Percentiles rank a stretch among this genome's conserved stretches.
Evolutionary conservation across 2,797 vertebrate species (phyloP).

Genomic region (Silurus lanzhouensis): DNA sequence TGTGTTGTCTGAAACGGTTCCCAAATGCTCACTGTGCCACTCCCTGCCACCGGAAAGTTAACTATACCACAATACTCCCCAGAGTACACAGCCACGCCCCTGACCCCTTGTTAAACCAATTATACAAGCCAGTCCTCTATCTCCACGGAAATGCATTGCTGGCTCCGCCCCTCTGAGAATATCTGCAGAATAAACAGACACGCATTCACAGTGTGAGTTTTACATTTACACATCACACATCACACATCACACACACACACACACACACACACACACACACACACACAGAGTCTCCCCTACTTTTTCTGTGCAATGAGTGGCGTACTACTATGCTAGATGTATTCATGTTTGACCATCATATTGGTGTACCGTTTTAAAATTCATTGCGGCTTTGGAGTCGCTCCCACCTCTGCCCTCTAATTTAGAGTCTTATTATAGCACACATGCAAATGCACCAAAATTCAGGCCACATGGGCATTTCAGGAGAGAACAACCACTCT

Average conservation of each 20-base stretch:
- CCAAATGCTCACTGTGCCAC: conserved; percentile 28
- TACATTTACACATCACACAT: conserved; percentile 37
- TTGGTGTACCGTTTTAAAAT: conserved; percentile 68
- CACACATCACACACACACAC: conserved; percentile 27
- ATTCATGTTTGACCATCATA: conserved; percentile 72
- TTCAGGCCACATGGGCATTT: conserved; percentile 47
- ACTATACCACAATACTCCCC: conserved; percentile 45
- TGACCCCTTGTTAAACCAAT: conserved; percentile 56
- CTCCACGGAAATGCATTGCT: conserved; percentile 46
- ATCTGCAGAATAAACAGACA: conserved; percentile 71
- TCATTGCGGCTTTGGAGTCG: conserved; percentile 72
- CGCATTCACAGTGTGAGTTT: conserved; percentile 45
- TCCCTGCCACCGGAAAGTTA: conserved; percentile 47
- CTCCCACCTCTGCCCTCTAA: conserved; percentile 71
- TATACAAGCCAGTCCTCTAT: conserved; percentile 42
- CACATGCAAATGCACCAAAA: conserved; percentile 39
- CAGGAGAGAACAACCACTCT: conserved; percentile 20
- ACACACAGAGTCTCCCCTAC: conserved; percentile 50
- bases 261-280: conserved; percentile 48
- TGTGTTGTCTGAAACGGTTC: conserved; percentile 24
- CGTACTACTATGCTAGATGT: conserved; percentile 52
- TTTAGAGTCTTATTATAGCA: conserved; percentile 71
- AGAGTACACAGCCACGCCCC: conserved; percentile 41
- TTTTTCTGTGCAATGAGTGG: conserved; percentile 61
- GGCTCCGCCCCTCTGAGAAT: conserved; percentile 62